Conservation (phyloP, 2,888 invertebrate genomes). For the Ctena decussata region DNA sequence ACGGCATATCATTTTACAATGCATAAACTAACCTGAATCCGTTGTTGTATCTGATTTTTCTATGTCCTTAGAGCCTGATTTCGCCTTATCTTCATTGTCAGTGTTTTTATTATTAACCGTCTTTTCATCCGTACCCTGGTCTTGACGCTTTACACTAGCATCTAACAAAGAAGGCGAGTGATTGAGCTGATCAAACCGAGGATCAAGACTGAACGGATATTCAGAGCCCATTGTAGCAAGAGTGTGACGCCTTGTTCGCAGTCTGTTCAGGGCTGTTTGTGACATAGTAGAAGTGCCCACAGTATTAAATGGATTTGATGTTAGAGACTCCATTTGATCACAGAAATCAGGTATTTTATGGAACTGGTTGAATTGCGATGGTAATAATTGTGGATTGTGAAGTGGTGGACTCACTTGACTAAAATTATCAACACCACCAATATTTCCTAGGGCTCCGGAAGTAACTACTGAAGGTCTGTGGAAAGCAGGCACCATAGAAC, state of each 20-base stretch:
- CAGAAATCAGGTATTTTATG: background rate
- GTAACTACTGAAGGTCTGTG: background rate
- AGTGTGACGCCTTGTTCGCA: conserved; percentile 49
- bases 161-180: conserved; percentile 42
- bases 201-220: background rate
- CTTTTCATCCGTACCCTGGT: too few species aligned
- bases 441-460: background rate
- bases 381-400: background rate
- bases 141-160: conserved; percentile 24
- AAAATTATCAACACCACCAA: background rate
- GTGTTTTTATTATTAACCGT: too few species aligned
- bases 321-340: background rate
- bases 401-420: background rate
- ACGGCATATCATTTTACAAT: too few species aligned
- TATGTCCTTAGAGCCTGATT: too few species aligned
- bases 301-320: conserved; percentile 4
- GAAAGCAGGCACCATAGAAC: background rate
- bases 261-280: background rate
- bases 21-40: too few species aligned
- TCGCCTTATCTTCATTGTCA: too few species aligned
- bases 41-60: too few species aligned
- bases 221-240: conserved; percentile 29
- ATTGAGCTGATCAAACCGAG: conserved; percentile 46
- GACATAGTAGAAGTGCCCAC: background rate
- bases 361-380: background rate